A percentile compares a stretch with the other conserved stretches of the same genome.
Conservation (phyloP, 2,797 vertebrate genomes). For the Trachops cirrhosus region DNA sequence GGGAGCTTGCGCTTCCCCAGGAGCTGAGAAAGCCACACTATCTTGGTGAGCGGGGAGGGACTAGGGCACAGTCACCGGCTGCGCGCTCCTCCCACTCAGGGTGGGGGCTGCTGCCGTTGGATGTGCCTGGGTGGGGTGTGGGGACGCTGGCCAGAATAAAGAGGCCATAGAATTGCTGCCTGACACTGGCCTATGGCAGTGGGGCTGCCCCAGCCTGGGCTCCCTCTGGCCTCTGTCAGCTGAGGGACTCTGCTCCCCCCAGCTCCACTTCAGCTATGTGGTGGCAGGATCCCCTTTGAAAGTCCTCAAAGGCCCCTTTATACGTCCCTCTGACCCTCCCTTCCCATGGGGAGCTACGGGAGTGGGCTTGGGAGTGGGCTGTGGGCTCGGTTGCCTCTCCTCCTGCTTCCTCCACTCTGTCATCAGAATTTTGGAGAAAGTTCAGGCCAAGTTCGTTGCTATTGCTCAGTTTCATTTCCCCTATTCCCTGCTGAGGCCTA, state of each 20-base stretch:
- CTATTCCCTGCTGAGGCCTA: background rate
- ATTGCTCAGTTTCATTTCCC: conserved; percentile 5
- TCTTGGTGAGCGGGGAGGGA: conserved; percentile 49
- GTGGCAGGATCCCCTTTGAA: conserved; percentile 66
- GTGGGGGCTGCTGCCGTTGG: conserved; percentile 52
- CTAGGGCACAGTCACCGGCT: background rate
- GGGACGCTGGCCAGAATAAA: conserved; percentile 10
- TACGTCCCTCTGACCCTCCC: conserved; percentile 35
- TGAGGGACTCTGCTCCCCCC: conserved; percentile 19
- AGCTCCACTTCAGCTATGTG: conserved; percentile 24
- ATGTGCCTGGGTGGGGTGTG: background rate
- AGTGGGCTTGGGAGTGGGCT: background rate
- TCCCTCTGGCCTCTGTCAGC: conserved; percentile 35
- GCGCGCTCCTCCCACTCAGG: conserved; percentile 23
- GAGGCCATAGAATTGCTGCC: conserved; percentile 42
- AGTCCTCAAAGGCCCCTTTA: conserved; percentile 72
- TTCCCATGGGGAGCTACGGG: conserved; percentile 29
- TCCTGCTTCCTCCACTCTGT: background rate
- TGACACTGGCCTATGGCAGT: background rate
- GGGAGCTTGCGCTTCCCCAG: background rate
- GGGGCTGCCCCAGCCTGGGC: conserved; percentile 16
- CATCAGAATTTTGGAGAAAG: conserved; percentile 65
- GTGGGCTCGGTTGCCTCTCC: background rate
- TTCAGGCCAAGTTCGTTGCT: conserved; percentile 64
- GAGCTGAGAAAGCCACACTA: conserved; percentile 19